Conservation (phyloP, 2,113 vertebrate species). For the Atrichornis clamosus region DNA sequence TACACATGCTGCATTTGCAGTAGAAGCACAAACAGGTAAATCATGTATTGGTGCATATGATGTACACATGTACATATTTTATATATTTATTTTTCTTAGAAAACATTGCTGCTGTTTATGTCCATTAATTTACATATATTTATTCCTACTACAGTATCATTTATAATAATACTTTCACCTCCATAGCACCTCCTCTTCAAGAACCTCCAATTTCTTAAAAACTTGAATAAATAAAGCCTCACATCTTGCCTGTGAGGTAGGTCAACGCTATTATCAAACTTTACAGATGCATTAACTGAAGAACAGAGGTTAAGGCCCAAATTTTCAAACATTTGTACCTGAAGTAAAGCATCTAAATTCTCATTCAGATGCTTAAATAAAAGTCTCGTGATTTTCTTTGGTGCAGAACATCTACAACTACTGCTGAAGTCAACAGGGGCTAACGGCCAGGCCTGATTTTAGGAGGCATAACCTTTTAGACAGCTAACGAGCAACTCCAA, state of each 20-base stretch:
- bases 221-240: constrained; percentile 54
- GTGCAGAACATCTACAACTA: constrained; percentile 54
- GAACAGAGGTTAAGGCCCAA: constrained; percentile 61
- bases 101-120: constrained; percentile 41
- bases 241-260: constrained; percentile 61
- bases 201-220: constrained; percentile 54
- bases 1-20: not conserved
- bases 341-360: constrained; percentile 57
- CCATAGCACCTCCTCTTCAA: constrained; percentile 57
- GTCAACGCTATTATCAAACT: constrained; percentile 50
- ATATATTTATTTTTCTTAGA: constrained; percentile 63
- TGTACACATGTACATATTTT: constrained; percentile 38
- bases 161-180: constrained; percentile 36
- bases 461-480: not conserved
- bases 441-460: constrained; percentile 15
- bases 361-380: constrained; percentile 52
- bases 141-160: constrained; percentile 40
- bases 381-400: constrained; percentile 55
- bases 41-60: not conserved
- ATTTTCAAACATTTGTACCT: constrained; percentile 45
- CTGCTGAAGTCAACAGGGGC: constrained; percentile 39
- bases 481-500: not conserved
- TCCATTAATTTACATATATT: constrained; percentile 51
- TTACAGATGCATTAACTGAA: constrained; percentile 49
- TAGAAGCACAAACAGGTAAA: not conserved